phyloP scores from a whole-genome alignment of 1,140 invertebrate genomes.

The Polypedilum vanderplanki region DNA sequence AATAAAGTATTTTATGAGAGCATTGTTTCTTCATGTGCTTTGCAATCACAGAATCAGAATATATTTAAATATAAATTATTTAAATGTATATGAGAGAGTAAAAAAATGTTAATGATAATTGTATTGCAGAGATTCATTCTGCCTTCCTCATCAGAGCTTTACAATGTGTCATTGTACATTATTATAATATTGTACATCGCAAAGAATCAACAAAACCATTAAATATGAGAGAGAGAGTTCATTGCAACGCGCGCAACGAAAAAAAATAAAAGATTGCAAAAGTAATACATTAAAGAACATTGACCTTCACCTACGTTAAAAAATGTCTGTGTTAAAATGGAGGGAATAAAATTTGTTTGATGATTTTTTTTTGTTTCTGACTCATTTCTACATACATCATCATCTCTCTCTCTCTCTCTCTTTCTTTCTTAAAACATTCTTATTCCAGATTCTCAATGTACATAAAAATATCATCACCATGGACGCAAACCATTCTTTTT shows the following conservation, averaged over 20 bases:
- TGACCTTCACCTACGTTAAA: slow-evolving; percentile 10
- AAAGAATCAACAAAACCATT: not conserved
- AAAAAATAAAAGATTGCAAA: not conserved
- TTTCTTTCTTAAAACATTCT: not conserved
- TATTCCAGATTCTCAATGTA: not conserved
- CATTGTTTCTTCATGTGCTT: too few species aligned
- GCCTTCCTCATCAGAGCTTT: too few species aligned
- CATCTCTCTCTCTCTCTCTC: too few species aligned
- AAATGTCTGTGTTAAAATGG: not conserved
- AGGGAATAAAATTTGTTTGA: too few species aligned
- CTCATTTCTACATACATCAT: not conserved
- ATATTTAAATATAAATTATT: too few species aligned
- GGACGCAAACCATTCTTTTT: not conserved
- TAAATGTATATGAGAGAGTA: too few species aligned
- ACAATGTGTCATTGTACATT: too few species aligned
- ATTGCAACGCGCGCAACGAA: not conserved
- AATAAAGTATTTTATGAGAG: too few species aligned
- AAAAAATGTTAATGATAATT: too few species aligned
- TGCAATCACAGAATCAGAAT: too few species aligned
- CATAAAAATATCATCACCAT: not conserved
- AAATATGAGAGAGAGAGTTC: slow-evolving; percentile 1
- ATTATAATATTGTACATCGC: not conserved
- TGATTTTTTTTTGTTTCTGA: not conserved
- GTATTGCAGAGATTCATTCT: too few species aligned
- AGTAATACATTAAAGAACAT: slow-evolving; percentile 19